Conservation (phyloP, 2,113 vertebrate species). For the Anhinga rufa region DNA sequence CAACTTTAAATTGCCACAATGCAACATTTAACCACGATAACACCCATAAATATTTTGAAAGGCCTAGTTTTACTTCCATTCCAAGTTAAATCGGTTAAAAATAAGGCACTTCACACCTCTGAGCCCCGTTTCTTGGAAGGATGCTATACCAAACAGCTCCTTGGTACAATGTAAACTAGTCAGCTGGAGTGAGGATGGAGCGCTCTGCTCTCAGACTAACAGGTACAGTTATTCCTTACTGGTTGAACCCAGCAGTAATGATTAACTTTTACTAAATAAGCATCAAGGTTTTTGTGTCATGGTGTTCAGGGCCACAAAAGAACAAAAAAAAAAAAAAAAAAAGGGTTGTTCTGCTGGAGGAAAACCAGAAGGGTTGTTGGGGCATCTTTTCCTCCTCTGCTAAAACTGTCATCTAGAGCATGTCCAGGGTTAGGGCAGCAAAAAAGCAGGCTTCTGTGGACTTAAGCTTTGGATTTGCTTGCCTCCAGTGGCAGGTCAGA, state of each 20-base stretch:
- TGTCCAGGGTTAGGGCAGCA: not conserved
- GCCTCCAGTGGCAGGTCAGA: not conserved
- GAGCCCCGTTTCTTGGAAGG: not conserved
- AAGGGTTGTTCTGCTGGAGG: not conserved
- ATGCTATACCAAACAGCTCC: not conserved
- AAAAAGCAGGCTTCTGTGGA: not conserved
- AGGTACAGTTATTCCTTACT: not conserved
- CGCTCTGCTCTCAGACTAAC: not conserved
- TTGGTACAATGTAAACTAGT: not conserved
- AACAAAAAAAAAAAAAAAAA: not conserved
- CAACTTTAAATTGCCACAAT: not conserved
- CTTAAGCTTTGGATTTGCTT: not conserved
- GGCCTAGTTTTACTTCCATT: not conserved
- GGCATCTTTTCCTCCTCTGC: not conserved
- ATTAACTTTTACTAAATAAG: constrained; percentile 6
- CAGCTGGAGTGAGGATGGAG: not conserved
- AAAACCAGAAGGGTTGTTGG: not conserved
- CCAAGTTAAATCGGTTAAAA: not conserved
- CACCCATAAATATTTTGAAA: not conserved
- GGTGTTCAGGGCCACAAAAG: not conserved
- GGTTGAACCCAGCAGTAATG: not conserved
- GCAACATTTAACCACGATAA: not conserved
- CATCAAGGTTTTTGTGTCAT: not conserved
- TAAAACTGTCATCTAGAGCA: not conserved
- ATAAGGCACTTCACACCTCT: not conserved